These are phyloP conservation scores for Alentia gelatinosa DNA, from an alignment of 2,888 invertebrate species.

Conservation along the genomic window DNA sequence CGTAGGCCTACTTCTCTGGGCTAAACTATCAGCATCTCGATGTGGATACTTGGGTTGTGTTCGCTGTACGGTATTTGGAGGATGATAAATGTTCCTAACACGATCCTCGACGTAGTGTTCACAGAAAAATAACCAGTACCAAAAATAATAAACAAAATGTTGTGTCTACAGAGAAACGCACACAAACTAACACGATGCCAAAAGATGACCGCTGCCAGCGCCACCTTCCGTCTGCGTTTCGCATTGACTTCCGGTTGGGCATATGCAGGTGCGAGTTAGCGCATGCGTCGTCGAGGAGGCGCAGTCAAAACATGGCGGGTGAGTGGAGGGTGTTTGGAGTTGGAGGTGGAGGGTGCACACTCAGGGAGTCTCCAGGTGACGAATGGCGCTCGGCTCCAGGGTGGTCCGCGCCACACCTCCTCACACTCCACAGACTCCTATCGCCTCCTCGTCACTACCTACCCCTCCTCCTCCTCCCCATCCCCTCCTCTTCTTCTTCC, in stretches of 20 bases:
- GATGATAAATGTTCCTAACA: neutral
- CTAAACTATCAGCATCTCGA: neutral
- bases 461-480: neutral
- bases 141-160: too few species aligned
- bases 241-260: neutral
- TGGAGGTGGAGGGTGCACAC: slow-evolving; percentile 16
- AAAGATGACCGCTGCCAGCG: neutral
- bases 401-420: neutral
- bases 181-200: neutral
- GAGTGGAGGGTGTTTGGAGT: slow-evolving; percentile 14
- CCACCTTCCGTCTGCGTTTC: neutral
- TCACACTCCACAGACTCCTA: neutral
- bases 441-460: neutral
- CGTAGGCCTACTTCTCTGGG: too few species aligned
- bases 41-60: too few species aligned
- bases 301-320: slow-evolving; percentile 38
- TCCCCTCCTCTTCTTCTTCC: neutral
- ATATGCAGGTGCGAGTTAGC: neutral
- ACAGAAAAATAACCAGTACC: neutral
- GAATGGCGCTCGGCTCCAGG: neutral
- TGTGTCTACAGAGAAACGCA: too few species aligned
- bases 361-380: slow-evolving; percentile 23
- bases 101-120: neutral
- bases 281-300: neutral
- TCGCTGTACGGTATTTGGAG: neutral